Conservation (phyloP, 2,797 vertebrate species). For the Coendou prehensilis region DNA sequence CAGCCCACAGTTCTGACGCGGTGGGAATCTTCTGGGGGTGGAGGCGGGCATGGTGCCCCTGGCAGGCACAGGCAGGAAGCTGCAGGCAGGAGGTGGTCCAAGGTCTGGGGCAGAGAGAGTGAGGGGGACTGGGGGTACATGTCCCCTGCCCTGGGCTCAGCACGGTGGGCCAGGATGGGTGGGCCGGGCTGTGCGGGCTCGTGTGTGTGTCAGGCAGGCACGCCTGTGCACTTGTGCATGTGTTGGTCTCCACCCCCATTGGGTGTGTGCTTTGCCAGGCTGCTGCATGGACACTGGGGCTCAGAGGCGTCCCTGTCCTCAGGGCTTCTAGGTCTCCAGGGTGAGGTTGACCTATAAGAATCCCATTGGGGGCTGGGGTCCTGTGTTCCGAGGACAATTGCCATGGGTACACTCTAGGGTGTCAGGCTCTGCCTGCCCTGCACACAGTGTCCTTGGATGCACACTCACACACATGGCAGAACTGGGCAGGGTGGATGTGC, state of each 20-base stretch:
- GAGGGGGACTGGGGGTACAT: fast-evolving
- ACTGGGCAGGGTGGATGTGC: background rate
- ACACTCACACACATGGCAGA: fast-evolving
- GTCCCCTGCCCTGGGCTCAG: background rate
- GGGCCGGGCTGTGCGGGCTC: fast-evolving
- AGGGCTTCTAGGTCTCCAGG: fast-evolving
- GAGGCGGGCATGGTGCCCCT: background rate
- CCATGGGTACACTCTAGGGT: too few species aligned
- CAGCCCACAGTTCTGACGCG: background rate
- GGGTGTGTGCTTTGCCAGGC: background rate
- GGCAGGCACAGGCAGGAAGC: too few species aligned
- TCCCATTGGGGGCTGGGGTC: too few species aligned
- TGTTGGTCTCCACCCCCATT: background rate
- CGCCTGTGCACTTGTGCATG: fast-evolving
- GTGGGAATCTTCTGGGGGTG: fast-evolving
- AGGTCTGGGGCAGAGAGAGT: too few species aligned
- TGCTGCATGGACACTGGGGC: background rate
- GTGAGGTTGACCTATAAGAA: background rate
- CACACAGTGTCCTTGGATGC: fast-evolving
- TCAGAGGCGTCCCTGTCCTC: background rate
- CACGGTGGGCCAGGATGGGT: fast-evolving
- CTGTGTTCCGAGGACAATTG: too few species aligned
- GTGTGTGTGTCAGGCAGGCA: background rate
- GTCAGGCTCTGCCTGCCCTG: background rate
- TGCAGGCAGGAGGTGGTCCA: fast-evolving